Evolutionary conservation across 1,140 invertebrate genomes (phyloP), one percentile per base, ranked within the genome.

Genomic region (Drosophila lacteicornis): DNA sequence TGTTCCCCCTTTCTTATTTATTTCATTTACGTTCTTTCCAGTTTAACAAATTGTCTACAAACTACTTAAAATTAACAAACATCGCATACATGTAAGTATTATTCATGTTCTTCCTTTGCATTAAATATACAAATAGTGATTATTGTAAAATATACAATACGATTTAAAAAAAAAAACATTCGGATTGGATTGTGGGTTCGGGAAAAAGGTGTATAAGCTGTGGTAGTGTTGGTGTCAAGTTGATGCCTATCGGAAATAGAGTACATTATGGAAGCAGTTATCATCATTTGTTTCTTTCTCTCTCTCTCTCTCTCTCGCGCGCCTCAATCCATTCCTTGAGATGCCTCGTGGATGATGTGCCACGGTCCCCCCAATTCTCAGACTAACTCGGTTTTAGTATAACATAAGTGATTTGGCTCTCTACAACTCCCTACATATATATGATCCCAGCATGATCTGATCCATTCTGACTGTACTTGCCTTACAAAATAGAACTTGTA

Each of bases 51-150:
- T 87, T 87, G 79, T 45, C 79, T 87, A 87, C 71, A 80, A 79
- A 82, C 83, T 87, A 87, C 83, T 87, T 87, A 87, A 67, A 87
- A 77, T 80, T 87, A 87, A 77, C 83, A 87, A 56, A 87, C 83
- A 87, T 87, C 80, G 83, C 83, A 87, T 71, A 82, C 75, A 79
- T 57, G 51, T 11, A 40, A 40, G 53, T 57, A 78, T 67, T 45
- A 46, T 76, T 68, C 38, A 53, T 51, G 46, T 43, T 75, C 42
- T 76, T 58, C 66, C 27, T 27, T 70, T 56, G 69, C 60, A 79
- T 82, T 86, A 71, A 85, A 84, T 79, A 85, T 81, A 81, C 82
- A 85, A 71, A 75, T 78, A 49, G 50, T 56, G 67, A 70, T 82
- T 74, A 42, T 71, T 60, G 12, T 63, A 80, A 70, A 85, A 70